Evolutionary conservation across 2,888 invertebrate species (phyloP), one percentile per base, ranked within the genome.

Genomic region (Ischnus inquisitorius): DNA sequence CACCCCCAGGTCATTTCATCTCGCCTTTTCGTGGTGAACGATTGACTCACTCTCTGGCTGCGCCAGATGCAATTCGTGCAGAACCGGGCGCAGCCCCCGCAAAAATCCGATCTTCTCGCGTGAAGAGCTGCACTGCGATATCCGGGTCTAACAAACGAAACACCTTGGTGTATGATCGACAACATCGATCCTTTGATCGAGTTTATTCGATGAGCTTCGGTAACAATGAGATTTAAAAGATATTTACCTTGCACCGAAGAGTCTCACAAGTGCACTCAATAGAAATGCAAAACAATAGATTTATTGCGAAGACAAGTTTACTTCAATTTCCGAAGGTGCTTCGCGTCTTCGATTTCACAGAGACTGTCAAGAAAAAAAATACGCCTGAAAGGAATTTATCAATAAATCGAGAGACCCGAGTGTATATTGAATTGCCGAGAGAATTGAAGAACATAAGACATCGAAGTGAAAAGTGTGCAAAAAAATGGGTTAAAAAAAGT

Each of bases 61-160:
- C 43, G 2, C 65, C 76, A 65, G 71, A 76, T 71, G 69, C 64
- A 22, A 41, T 71, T 25, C 76, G 48, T 41, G 46, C 71, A 74
- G 39, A 22, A 25, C 39, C 39, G 64, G 25, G 6, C 60, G 14
- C 25, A 54, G n/a, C 12, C 54, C 60, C 8, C 19, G 19, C 16
- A 16, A 39, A 39, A 64, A 80, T 62, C 34, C 76, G 65, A 81
- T 76, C 64, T 67, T 62, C 54, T 76, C 68, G 43, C n/a, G 28
- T 48, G 19, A 43, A 71, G 41, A 69, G 57, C 39, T 19, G 64
- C 39, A 14, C 2, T 16, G 16, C 64, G 16, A 34, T 8, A 5
- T 12, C 14, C 14, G 14, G 3, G 16, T 34, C 39, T 62, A 34
- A 62, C 62, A 34, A 62, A 62, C 14, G 34, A 62, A 62, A 48